Percentiles rank a stretch among this genome's conserved stretches.
These are phyloP conservation scores for Cryptoblepharus egeriae DNA, from an alignment of 2,797 vertebrate species.

Conservation along the genomic window DNA sequence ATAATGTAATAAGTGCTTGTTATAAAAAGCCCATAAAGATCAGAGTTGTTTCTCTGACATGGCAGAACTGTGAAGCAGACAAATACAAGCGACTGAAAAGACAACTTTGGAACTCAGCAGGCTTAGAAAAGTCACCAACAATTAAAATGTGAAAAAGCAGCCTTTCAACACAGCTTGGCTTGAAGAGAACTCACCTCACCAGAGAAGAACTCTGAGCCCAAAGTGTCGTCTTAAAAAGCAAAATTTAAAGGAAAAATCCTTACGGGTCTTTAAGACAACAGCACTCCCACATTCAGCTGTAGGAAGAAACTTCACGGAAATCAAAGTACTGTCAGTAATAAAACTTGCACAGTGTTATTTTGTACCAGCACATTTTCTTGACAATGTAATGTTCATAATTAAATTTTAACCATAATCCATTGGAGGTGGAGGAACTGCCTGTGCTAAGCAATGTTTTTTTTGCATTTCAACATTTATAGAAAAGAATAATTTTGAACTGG, in stretches of 20 bases:
- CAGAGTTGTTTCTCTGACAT: background rate
- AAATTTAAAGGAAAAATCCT: background rate
- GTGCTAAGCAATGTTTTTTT: slow-evolving; percentile 39
- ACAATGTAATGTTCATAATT: too few relatives aligned
- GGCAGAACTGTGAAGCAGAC: background rate
- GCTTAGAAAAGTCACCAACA: background rate
- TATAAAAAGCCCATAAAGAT: background rate
- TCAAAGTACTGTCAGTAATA: background rate
- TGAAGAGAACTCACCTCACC: background rate
- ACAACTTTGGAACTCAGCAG: background rate
- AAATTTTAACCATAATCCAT: too few relatives aligned
- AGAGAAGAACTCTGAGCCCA: background rate
- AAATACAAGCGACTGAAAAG: background rate
- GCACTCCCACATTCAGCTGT: background rate
- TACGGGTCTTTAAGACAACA: background rate
- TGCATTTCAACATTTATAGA: slow-evolving; percentile 28
- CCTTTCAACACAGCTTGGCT: background rate
- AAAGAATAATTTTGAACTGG: background rate
- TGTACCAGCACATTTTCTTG: background rate
- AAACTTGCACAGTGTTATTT: background rate
- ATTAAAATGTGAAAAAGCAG: background rate
- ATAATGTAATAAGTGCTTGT: background rate
- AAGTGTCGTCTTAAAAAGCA: background rate
- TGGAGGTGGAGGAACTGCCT: too few relatives aligned
- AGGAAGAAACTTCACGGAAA: background rate